Base-by-base conservation (phyloP, 30 jellyfish, hydroid and myxozoan genomes). In the Turritopsis dohrnii region DNA sequence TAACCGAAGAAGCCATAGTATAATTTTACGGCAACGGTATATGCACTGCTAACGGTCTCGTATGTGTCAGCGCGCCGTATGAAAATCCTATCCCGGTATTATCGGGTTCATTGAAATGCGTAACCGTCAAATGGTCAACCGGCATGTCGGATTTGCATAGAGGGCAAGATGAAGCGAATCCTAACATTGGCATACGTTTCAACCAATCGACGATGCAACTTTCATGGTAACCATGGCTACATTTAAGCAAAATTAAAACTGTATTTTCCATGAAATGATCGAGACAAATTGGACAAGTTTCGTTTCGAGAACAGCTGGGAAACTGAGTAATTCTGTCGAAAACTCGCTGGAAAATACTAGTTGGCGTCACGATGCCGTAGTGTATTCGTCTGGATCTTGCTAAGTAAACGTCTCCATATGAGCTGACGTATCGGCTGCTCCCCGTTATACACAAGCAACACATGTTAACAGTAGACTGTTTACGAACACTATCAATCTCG, bases 221-320 rank as follows among this genome's bases (percentile, higher is more conserved):
- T 69, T 69, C 77, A 27, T 69, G 77, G 77, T 69, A 69, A 1
- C 77, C 77, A 69, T 69, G 77, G 77, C 77, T 69, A 69, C 77
- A 69, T 69, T 69, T 69, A 1, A 69, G 30, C 77, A 69, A 69
- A 19, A 69, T 69, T 8, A 69, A 8, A 16, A n/a, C 30, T 1
- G 22, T 19, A 19, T 1, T 27, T 7, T 27, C 17, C 28, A 27
- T 27, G 30, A 69, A 69, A 0, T 1, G 31, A 8, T 69, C 77
- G 16, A 69, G 30, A 27, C 77, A 69, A 7, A 69, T 69, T 0
- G 77, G 77, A 69, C 77, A 69, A 7, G 77, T n/a, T n/a, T 69
- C 77, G 77, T 69, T 69, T 69, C 28, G 9, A 8, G 77, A n/a
- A 1, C 16, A 69, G 9, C 7, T 69, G 28, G 77, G 77, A 19